These are phyloP conservation scores for Rana temporaria DNA, from an alignment of 2,113 vertebrate species.

Conservation along the genomic window DNA sequence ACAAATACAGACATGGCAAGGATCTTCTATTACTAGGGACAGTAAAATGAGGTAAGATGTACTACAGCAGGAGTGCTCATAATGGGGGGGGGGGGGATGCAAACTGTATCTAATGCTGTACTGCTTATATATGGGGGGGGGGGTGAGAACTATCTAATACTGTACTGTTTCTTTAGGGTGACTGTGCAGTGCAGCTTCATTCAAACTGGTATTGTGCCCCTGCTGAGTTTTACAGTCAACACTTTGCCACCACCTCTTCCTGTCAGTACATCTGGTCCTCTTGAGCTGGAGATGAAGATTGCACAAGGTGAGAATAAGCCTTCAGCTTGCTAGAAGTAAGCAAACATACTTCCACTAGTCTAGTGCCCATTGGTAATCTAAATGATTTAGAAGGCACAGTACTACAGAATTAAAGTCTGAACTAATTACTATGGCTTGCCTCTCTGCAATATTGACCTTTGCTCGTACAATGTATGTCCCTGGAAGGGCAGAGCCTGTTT, in stretches of 20 bases:
- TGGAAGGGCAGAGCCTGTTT: too few species aligned
- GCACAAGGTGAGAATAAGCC: constrained; percentile 64
- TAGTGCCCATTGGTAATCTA: too few species aligned
- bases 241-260: constrained; percentile 65
- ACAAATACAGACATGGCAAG: constrained; percentile 48
- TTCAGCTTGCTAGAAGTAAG: too few species aligned
- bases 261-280: constrained; percentile 50
- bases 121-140: too few species aligned
- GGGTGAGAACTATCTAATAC: too few species aligned
- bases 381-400: too few species aligned
- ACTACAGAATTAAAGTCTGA: too few species aligned
- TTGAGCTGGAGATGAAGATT: constrained; percentile 67
- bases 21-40: constrained; percentile 67
- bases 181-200: constrained; percentile 69
- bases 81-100: too few species aligned
- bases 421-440: too few species aligned
- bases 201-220: constrained; percentile 58
- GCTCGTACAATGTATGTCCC: constrained; percentile 70
- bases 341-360: too few species aligned
- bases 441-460: too few species aligned
- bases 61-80: not conserved
- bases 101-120: not conserved
- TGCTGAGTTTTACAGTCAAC: constrained; percentile 61
- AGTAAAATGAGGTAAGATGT: constrained; percentile 68
- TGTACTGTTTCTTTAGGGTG: constrained; percentile 60